Evolutionary conservation across 2,888 invertebrate genomes (phyloP).

Genomic region (Abrostola tripartita): DNA sequence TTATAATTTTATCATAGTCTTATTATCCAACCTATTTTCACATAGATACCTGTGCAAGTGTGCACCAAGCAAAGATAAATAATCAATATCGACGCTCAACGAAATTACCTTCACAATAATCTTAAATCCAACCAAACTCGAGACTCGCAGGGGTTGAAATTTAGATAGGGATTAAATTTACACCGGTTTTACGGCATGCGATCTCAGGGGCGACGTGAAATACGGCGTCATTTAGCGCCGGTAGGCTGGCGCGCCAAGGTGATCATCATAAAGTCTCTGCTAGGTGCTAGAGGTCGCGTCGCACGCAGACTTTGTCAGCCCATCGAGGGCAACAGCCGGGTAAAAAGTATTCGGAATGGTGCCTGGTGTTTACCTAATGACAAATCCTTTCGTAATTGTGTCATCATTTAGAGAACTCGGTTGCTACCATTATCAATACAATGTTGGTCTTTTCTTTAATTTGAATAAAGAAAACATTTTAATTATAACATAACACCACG

Average conservation of each 20-base stretch:
- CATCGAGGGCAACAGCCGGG: neutral
- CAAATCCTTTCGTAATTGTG: too few relatives aligned
- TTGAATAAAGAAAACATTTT: too few relatives aligned
- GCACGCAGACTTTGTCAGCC: constrained; percentile 10
- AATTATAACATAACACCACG: too few relatives aligned
- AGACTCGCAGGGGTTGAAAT: constrained; percentile 56
- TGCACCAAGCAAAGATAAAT: neutral
- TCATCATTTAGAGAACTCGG: too few relatives aligned
- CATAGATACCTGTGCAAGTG: neutral
- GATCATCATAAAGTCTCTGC: constrained; percentile 58
- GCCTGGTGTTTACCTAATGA: neutral
- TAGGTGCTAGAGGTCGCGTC: constrained; percentile 13
- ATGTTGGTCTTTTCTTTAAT: too few relatives aligned
- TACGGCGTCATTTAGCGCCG: constrained; percentile 60
- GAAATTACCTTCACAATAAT: constrained; percentile 47
- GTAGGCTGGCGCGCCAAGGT: constrained; percentile 50
- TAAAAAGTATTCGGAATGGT: neutral
- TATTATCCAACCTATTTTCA: too few relatives aligned
- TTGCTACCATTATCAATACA: too few relatives aligned
- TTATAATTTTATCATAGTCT: too few relatives aligned
- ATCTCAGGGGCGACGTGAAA: constrained; percentile 55
- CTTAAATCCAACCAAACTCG: constrained; percentile 46
- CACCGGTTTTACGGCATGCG: constrained; percentile 56
- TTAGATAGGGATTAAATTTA: constrained; percentile 62
- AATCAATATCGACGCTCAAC: constrained; percentile 41